A percentile compares a stretch with the other conserved stretches of the same genome.
These are phyloP conservation scores for Clarias pachynema DNA, from an alignment of 2,797 vertebrate genomes.

Conservation along the genomic window DNA sequence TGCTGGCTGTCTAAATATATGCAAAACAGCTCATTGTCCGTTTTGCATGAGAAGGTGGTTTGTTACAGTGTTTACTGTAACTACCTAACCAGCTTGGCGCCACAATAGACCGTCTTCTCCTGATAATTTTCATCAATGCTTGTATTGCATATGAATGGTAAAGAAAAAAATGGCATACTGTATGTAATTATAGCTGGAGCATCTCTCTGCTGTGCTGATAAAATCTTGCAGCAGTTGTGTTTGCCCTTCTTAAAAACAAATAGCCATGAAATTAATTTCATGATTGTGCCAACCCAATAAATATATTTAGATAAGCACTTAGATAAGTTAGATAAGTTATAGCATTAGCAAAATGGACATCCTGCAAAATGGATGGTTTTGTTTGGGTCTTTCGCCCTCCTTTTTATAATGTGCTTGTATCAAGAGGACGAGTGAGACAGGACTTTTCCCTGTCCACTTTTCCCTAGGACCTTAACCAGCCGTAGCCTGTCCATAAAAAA, in stretches of 20 bases:
- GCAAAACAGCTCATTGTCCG: constrained; percentile 70
- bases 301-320: constrained; percentile 58
- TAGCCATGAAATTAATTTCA: constrained; percentile 72
- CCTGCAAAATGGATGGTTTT: constrained; percentile 30
- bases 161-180: constrained; percentile 67
- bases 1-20: constrained; percentile 60
- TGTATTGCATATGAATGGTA: constrained; percentile 70
- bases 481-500: constrained; percentile 55
- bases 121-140: constrained; percentile 72
- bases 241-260: constrained; percentile 60
- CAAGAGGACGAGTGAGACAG: neutral
- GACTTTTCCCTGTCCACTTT: constrained; percentile 34
- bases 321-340: no score
- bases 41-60: constrained; percentile 72
- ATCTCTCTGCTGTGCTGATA: constrained; percentile 66
- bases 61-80: constrained; percentile 70
- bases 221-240: constrained; percentile 69
- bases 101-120: constrained; percentile 74
- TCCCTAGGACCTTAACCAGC: constrained; percentile 65
- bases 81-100: constrained; percentile 70
- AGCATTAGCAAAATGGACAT: constrained; percentile 2
- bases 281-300: constrained; percentile 68
- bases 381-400: constrained; percentile 10
- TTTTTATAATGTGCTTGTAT: neutral
- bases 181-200: constrained; percentile 73